Percentiles rank a stretch among this genome's conserved stretches.
These are phyloP conservation scores for Torymus texanus DNA, from an alignment of 2,888 invertebrate species.

Conservation along the genomic window DNA sequence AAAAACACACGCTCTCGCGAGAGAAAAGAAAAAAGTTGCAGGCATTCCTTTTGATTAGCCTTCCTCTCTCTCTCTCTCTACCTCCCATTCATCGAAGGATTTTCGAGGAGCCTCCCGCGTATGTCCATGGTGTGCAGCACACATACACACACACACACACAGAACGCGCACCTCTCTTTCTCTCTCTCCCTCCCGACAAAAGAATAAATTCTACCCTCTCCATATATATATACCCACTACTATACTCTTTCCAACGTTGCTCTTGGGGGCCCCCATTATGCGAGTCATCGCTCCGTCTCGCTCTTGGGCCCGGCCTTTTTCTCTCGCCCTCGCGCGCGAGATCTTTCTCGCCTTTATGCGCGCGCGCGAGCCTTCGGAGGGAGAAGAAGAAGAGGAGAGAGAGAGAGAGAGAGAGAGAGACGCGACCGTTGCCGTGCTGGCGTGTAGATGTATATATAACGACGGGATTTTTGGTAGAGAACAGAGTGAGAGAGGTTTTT, in stretches of 20 bases:
- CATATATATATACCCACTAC: too few species aligned
- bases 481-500: too few species aligned
- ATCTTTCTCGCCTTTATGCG: slow-evolving; percentile 13
- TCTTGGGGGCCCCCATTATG: slow-evolving; percentile 21
- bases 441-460: too few species aligned
- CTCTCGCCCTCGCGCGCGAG: slow-evolving; percentile 37
- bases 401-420: too few species aligned
- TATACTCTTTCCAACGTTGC: too few species aligned
- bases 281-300: slow-evolving; percentile 29
- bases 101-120: neutral
- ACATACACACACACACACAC: too few species aligned
- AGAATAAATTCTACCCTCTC: slow-evolving; percentile 20
- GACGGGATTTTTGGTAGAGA: too few species aligned
- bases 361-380: too few species aligned
- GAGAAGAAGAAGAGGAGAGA: too few species aligned
- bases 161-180: neutral
- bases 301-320: slow-evolving; percentile 35
- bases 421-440: too few species aligned
- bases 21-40: neutral
- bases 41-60: slow-evolving; percentile 21
- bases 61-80: too few species aligned
- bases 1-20: neutral
- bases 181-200: neutral
- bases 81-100: slow-evolving; percentile 17
- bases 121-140: too few species aligned